These are phyloP conservation scores for Paragorgia papillata DNA, from an alignment of 92 coral and sea anemone genomes.

Conservation along the genomic window DNA sequence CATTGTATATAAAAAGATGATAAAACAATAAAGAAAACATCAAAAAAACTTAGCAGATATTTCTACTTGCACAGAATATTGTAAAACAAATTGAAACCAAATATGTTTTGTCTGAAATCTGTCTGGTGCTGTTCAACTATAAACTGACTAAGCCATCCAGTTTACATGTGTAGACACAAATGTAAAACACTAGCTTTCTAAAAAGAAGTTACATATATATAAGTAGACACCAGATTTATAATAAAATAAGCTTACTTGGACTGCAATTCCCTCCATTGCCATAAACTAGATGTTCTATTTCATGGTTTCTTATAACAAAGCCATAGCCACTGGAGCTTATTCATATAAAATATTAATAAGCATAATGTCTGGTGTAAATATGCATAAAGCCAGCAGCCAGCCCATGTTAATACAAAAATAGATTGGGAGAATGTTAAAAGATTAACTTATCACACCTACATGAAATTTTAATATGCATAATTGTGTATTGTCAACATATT, in stretches of 20 bases:
- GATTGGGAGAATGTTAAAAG: constrained; percentile 3
- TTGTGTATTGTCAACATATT: neutral
- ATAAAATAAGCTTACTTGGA: constrained; percentile 24
- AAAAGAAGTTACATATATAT: neutral
- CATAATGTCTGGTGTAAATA: neutral
- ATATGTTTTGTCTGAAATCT: no score
- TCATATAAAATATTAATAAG: constrained; percentile 36
- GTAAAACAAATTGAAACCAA: no score
- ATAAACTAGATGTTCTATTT: neutral
- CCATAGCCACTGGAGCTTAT: constrained; percentile 7
- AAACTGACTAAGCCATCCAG: constrained; percentile 33
- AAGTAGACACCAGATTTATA: neutral
- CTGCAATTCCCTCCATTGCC: constrained; percentile 6
- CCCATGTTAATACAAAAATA: constrained; percentile 8
- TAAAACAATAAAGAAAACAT: no score
- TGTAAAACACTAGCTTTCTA: no score
- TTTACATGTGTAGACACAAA: neutral
- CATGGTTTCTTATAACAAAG: constrained; percentile 23
- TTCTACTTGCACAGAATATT: no score
- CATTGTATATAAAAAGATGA: no score
- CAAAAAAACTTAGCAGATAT: no score
- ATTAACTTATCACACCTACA: constrained; percentile 8
- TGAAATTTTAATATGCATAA: neutral
- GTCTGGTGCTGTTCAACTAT: neutral
- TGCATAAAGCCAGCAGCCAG: constrained; percentile 5